These are phyloP conservation scores for Crepidodera aurea DNA, from an alignment of 2,888 invertebrate species.

Conservation along the genomic window DNA sequence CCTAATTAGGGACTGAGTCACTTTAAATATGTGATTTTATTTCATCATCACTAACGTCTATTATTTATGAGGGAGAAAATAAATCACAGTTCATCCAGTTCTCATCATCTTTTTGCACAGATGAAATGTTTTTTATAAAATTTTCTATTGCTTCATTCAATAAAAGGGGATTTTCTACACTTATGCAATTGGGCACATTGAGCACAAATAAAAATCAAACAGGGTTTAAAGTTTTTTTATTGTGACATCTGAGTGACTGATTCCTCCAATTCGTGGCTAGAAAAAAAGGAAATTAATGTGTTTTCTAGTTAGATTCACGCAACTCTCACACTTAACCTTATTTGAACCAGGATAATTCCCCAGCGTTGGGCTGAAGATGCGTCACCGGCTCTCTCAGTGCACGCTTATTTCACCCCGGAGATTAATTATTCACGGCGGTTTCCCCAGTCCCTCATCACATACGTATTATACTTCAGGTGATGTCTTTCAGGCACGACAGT, in stretches of 20 bases:
- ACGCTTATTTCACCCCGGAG: conserved; percentile 37
- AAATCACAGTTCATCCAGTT: too few relatives aligned
- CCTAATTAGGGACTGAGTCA: too few relatives aligned
- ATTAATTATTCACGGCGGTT: conserved; percentile 40
- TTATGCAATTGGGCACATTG: too few relatives aligned
- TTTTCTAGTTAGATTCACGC: conserved; percentile 21
- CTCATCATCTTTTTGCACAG: too few relatives aligned
- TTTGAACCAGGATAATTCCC: conserved; percentile 28
- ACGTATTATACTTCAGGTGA: conserved; percentile 31
- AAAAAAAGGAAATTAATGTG: conserved; percentile 12
- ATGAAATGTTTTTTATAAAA: too few relatives aligned
- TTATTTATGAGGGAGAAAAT: too few relatives aligned
- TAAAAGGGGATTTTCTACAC: too few relatives aligned
- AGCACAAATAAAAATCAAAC: too few relatives aligned
- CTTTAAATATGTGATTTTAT: too few relatives aligned
- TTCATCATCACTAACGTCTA: too few relatives aligned
- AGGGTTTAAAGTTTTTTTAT: too few relatives aligned
- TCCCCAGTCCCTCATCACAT: conserved; percentile 33
- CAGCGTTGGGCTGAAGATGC: conserved; percentile 19
- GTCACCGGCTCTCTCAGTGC: conserved; percentile 22
- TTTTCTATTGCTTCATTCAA: too few relatives aligned
- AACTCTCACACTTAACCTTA: conserved; percentile 28
- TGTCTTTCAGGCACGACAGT: conserved; percentile 33
- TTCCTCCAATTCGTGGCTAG: not conserved
- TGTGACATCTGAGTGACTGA: not conserved